Percentiles rank a stretch among this genome's conserved stretches.
Evolutionary conservation across 2,113 vertebrate species (phyloP).

Genomic region (Beaufortia kweichowensis): DNA sequence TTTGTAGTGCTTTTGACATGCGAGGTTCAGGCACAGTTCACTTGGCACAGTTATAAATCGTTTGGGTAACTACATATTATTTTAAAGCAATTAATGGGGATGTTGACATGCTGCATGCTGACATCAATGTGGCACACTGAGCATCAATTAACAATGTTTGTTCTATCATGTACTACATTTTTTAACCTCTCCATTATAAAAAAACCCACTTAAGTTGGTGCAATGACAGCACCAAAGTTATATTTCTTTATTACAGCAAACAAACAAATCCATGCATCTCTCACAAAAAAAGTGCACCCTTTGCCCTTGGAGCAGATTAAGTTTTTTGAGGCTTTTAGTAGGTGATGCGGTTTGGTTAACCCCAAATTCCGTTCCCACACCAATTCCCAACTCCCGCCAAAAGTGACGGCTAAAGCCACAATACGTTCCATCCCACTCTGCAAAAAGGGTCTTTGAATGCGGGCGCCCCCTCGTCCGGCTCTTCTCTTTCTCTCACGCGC

Average conservation of each 20-base stretch:
- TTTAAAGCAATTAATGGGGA: conserved; percentile 4
- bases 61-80: conserved; percentile 1
- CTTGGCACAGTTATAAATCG: conserved; percentile 19
- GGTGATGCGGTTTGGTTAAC: conserved; percentile 35
- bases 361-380: conserved; percentile 60
- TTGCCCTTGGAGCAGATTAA: not conserved
- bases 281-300: not conserved
- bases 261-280: too few relatives aligned
- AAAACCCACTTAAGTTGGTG: not conserved
- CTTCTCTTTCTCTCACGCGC: conserved; percentile 32
- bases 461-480: conserved; percentile 36
- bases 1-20: conserved; percentile 27
- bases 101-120: not conserved
- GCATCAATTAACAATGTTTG: not conserved
- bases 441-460: conserved; percentile 54
- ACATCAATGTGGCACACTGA: not conserved
- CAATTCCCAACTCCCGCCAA: conserved; percentile 50
- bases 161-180: not conserved
- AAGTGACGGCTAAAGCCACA: conserved; percentile 52
- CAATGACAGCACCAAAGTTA: not conserved
- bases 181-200: too few relatives aligned
- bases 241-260: not conserved
- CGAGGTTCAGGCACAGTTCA: conserved; percentile 13
- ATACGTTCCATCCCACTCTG: conserved; percentile 49
- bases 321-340: conserved; percentile 22